Evolutionary conservation across 2,113 vertebrate species (phyloP).

Genomic region (Ovis aries): ARS-UI_Ramb_v3.0 NC_056063.1:5072001-5072500

Average conservation of each 20-base stretch:
- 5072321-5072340: constrained; percentile 4
- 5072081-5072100: background rate
- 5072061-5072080: constrained; percentile 18
- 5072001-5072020: background rate
- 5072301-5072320: background rate
- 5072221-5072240: background rate
- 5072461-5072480: constrained; percentile 66
- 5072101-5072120: constrained; percentile 4
- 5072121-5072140: background rate
- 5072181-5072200: background rate
- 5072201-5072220: background rate
- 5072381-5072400: background rate
- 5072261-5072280: background rate
- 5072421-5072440: constrained; percentile 48
- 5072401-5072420: background rate
- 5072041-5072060: background rate
- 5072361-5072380: background rate
- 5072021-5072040: background rate
- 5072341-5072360: constrained; percentile 7
- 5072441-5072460: constrained; percentile 50
- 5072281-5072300: background rate
- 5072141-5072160: background rate
- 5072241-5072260: background rate
- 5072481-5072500: constrained; percentile 68
- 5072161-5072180: constrained; percentile 19